Percentiles rank a stretch among this genome's conserved stretches.
Evolutionary conservation across 2,113 vertebrate species (phyloP).

Genomic region (Pithys albifrons): DNA sequence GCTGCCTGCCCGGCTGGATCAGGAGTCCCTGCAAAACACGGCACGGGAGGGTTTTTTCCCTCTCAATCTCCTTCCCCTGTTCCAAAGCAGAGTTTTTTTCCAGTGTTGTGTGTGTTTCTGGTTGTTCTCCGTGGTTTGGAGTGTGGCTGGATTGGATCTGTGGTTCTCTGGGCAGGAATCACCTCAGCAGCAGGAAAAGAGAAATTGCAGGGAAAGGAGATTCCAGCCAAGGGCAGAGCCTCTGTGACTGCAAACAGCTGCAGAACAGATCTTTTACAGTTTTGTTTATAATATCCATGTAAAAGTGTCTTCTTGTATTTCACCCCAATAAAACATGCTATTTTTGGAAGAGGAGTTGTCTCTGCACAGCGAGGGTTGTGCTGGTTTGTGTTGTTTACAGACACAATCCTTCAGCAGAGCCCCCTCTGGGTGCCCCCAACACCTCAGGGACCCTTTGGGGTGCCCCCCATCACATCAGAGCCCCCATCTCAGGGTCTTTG

Average conservation of each 20-base stretch:
- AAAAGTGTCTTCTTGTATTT: not conserved
- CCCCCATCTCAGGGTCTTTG: not conserved
- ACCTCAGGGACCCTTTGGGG: not conserved
- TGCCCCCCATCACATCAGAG: not conserved
- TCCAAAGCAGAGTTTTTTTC: not conserved
- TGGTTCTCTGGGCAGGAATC: not conserved
- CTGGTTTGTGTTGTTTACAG: not conserved
- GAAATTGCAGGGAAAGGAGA: not conserved
- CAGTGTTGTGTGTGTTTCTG: accelerated
- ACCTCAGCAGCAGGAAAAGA: not conserved
- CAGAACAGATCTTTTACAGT: not conserved
- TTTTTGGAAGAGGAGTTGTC: not conserved
- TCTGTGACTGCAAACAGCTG: not conserved
- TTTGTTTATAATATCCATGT: not conserved
- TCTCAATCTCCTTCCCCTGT: not conserved
- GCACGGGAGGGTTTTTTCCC: not conserved
- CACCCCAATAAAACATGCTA: not conserved
- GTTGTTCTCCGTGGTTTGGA: not conserved
- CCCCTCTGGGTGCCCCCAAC: no score
- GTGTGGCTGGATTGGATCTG: not conserved
- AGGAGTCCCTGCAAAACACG: not conserved
- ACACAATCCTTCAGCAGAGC: not conserved
- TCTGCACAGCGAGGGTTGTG: not conserved
- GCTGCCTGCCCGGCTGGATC: not conserved
- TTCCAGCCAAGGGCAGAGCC: not conserved